Percentiles rank a stretch among this genome's conserved stretches.
Evolutionary conservation across 1,140 invertebrate species (phyloP).

Genomic region (Ips nitidus): DNA sequence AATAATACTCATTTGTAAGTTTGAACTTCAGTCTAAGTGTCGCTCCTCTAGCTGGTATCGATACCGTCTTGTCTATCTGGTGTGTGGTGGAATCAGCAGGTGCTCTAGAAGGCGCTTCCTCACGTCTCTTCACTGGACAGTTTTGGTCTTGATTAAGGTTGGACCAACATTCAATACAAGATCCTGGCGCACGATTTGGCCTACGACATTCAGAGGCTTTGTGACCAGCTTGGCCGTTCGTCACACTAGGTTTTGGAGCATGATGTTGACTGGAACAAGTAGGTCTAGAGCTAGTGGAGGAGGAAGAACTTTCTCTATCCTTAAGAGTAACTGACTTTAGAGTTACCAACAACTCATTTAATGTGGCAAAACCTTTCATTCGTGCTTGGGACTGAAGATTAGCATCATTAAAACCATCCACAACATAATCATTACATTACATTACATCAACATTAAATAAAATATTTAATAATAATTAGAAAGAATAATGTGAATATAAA

Average conservation of each 20-base stretch:
- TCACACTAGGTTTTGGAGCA: no score
- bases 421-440: slow-evolving; percentile 1
- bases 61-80: neutral
- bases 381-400: neutral
- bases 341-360: neutral
- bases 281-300: no score
- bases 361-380: neutral
- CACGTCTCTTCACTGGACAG: neutral
- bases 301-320: neutral
- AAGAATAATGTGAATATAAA: no score
- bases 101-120: neutral
- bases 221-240: neutral
- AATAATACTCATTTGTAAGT: neutral
- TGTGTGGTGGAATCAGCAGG: neutral
- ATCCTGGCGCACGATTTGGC: neutral
- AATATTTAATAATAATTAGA: no score
- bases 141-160: neutral
- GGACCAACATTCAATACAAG: neutral
- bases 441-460: no score
- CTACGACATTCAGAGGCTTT: neutral
- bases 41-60: neutral
- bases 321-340: neutral
- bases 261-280: no score
- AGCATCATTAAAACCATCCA: neutral
- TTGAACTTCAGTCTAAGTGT: neutral